Conservation (phyloP, 2,797 vertebrate species). For the Corythornis leucogaster region DNA sequence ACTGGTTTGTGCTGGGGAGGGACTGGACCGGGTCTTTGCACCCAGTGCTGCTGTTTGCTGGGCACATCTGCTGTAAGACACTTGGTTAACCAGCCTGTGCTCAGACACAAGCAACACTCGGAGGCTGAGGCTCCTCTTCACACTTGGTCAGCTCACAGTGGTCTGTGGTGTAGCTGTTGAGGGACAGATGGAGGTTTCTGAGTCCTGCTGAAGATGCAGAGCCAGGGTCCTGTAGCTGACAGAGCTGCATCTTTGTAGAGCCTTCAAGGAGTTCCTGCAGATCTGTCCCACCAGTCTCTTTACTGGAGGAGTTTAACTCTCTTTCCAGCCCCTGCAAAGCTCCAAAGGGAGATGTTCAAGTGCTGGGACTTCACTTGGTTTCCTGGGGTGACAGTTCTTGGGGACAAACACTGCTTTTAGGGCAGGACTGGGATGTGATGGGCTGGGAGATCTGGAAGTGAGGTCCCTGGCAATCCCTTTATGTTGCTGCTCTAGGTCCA, state of each 20-base stretch:
- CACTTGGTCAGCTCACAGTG: fast-evolving
- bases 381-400: fast-evolving
- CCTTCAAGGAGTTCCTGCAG: neutral
- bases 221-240: neutral
- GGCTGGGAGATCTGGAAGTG: fast-evolving
- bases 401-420: neutral
- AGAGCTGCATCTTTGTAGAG: neutral
- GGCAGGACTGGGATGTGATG: neutral
- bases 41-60: neutral
- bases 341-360: neutral
- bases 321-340: neutral
- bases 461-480: fast-evolving
- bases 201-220: neutral
- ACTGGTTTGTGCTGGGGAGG: neutral
- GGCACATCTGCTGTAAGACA: neutral
- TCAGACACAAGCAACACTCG: fast-evolving
- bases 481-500: fast-evolving
- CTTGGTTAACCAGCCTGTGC: neutral
- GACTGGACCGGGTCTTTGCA: fast-evolving
- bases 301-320: fast-evolving
- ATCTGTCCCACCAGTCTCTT: neutral
- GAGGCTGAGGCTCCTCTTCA: neutral
- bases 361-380: fast-evolving
- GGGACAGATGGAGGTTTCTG: fast-evolving
- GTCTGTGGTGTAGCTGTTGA: fast-evolving